phyloP scores from a whole-genome alignment of 2,888 invertebrate genomes.

The Meteorus cinctellus region DNA sequence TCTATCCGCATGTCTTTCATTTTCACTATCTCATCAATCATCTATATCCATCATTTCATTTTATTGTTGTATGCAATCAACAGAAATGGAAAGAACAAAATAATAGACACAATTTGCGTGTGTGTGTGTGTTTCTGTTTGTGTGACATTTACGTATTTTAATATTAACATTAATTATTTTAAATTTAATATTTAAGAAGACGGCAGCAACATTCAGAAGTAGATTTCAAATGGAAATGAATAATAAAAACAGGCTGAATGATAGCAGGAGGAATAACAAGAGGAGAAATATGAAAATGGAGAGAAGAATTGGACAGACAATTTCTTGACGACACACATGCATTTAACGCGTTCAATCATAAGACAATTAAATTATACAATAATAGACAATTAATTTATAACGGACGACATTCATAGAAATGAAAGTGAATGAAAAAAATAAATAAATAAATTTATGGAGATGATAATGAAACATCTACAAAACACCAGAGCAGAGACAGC shows the following conservation, averaged over 20 bases:
- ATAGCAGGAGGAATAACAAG: neutral
- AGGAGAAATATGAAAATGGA: neutral
- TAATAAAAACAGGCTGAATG: neutral
- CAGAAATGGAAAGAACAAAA: neutral
- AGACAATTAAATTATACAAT: slow-evolving; percentile 43
- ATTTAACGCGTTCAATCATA: slow-evolving; percentile 24
- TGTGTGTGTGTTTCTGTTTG: too few relatives aligned
- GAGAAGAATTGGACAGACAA: neutral
- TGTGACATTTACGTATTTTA: neutral
- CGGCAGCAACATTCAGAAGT: neutral
- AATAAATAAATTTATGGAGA: slow-evolving; percentile 51
- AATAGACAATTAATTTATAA: slow-evolving; percentile 21
- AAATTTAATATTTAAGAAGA: neutral
- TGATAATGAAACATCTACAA: slow-evolving; percentile 54
- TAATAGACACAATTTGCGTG: neutral
- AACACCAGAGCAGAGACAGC: slow-evolving; percentile 41
- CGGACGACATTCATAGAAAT: slow-evolving; percentile 12
- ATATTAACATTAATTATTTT: neutral
- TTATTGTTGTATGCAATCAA: neutral
- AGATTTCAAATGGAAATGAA: neutral
- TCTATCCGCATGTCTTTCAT: neutral
- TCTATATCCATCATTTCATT: neutral
- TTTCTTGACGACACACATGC: slow-evolving; percentile 32
- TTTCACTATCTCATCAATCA: too few relatives aligned
- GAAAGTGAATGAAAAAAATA: slow-evolving; percentile 21